phyloP scores from a whole-genome alignment of 2,888 invertebrate genomes.

The Vanessa cardui region DNA sequence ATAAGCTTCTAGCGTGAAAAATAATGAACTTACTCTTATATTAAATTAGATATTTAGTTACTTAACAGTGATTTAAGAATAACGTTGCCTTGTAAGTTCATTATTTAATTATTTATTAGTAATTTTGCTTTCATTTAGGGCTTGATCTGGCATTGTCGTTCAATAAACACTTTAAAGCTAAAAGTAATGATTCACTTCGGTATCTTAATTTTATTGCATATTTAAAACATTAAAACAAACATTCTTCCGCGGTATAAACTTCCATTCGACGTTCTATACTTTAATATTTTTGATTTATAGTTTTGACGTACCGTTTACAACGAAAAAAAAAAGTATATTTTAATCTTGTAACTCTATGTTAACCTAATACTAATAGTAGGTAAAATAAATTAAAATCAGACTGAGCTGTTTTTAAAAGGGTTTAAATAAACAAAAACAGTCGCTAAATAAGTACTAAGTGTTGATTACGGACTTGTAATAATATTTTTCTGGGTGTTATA shows the following conservation, averaged over 20 bases:
- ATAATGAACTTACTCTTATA: background rate
- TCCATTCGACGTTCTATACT: background rate
- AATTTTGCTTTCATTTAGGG: too few relatives aligned
- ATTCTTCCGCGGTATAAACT: background rate
- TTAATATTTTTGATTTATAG: conserved; percentile 3
- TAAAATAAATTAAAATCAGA: conserved; percentile 43
- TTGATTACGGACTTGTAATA: conserved; percentile 34
- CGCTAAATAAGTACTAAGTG: conserved; percentile 34
- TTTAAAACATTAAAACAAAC: background rate
- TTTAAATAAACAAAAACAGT: conserved; percentile 41
- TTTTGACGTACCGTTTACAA: conserved; percentile 39
- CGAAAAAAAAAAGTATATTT: conserved; percentile 36
- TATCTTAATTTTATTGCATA: background rate
- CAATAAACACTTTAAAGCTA: background rate
- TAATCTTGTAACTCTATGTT: conserved; percentile 40
- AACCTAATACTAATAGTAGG: conserved; percentile 38
- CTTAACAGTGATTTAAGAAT: too few relatives aligned
- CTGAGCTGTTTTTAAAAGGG: conserved; percentile 45
- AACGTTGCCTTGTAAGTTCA: too few relatives aligned
- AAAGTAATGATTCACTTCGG: background rate
- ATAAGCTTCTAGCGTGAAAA: background rate
- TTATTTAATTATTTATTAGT: too few relatives aligned
- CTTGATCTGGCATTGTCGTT: background rate
- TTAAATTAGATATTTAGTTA: background rate
- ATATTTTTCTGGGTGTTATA: conserved; percentile 41